phyloP scores from a whole-genome alignment of 2,113 vertebrate species.

The human (Homo sapiens) region DNA sequence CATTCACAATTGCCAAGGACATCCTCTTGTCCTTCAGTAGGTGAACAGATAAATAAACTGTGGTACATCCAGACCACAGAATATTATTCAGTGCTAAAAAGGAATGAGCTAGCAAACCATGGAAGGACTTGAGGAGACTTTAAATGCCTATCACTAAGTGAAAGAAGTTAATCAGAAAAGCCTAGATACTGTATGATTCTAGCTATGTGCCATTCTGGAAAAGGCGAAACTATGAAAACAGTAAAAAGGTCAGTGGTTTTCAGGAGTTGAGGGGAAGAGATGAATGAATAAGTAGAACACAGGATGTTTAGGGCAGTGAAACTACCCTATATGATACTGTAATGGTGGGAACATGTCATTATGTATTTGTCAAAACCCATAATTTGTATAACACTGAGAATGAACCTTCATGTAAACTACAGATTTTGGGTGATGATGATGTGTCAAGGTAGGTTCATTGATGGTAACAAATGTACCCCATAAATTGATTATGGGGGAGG shows the following conservation, averaged over 20 bases:
- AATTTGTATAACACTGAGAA: background rate
- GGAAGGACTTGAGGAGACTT: background rate
- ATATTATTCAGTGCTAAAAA: background rate
- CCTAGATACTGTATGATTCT: background rate
- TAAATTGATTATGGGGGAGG: background rate
- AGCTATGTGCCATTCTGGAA: background rate
- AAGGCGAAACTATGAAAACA: background rate
- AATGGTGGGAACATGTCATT: background rate
- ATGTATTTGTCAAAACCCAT: background rate
- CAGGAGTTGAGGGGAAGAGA: background rate
- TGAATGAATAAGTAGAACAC: background rate
- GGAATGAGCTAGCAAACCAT: background rate
- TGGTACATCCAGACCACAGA: background rate
- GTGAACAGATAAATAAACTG: background rate
- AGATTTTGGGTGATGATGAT: background rate
- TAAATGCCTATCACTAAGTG: background rate
- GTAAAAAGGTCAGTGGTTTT: background rate
- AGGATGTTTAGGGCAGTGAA: background rate
- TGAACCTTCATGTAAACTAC: background rate
- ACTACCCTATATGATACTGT: background rate
- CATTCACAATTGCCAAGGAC: background rate
- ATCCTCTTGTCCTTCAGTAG: background rate
- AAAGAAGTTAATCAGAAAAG: background rate
- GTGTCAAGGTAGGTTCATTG: background rate
- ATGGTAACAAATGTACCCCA: background rate